phyloP scores from a whole-genome alignment of 1,140 invertebrate genomes.

The Anoplophora glabripennis region DNA sequence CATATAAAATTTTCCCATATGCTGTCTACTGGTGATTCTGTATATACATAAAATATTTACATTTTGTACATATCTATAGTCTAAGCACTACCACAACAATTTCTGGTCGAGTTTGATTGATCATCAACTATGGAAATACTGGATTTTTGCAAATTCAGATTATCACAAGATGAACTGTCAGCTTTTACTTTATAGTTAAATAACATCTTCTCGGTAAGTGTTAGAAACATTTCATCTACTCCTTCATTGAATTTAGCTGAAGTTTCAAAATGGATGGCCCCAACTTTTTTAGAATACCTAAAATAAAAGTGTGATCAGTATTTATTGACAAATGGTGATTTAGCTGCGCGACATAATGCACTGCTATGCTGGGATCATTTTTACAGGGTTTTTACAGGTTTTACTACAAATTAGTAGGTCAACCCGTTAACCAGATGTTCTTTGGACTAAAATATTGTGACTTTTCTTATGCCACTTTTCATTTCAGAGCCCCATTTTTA shows the following conservation, averaged over 20 bases:
- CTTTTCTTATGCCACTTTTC: too few relatives aligned
- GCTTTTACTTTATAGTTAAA: slow-evolving; percentile 52
- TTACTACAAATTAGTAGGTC: not conserved
- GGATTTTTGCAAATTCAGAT: too few relatives aligned
- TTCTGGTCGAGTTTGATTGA: too few relatives aligned
- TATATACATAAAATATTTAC: too few relatives aligned
- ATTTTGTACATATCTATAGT: too few relatives aligned
- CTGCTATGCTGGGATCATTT: not conserved
- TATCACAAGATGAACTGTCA: slow-evolving; percentile 21
- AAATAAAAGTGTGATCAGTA: slow-evolving; percentile 17
- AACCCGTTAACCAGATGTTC: not conserved
- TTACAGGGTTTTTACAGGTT: not conserved
- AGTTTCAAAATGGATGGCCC: slow-evolving; percentile 91
- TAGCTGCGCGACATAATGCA: not conserved
- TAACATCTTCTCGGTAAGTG: slow-evolving; percentile 73
- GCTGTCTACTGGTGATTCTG: too few relatives aligned
- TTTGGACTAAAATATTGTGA: not conserved
- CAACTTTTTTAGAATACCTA: slow-evolving; percentile 88
- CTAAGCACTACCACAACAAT: too few relatives aligned
- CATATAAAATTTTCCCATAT: too few relatives aligned
- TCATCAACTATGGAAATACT: too few relatives aligned
- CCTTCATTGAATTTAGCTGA: slow-evolving; percentile 93
- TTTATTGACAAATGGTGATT: not conserved
- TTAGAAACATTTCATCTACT: slow-evolving; percentile 90
- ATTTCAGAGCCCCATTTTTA: too few relatives aligned